Evolutionary conservation across 30 jellyfish, hydroid and myxozoan genomes (phyloP).

Genomic region (Calvadosia cruxmelitensis): DNA sequence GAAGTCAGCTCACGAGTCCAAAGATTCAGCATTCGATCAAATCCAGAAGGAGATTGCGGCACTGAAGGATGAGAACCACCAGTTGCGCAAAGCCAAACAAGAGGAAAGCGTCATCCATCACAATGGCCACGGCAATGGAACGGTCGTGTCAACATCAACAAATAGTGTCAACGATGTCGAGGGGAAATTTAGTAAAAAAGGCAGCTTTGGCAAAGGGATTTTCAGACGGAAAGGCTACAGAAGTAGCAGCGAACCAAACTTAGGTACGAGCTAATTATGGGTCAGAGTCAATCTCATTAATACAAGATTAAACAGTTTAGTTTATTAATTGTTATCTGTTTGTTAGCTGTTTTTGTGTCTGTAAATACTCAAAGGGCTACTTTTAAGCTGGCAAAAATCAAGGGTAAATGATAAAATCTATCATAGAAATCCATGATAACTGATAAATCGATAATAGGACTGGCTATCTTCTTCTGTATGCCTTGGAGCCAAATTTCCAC

Average conservation of each 20-base stretch:
- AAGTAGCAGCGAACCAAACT: constrained; percentile 85
- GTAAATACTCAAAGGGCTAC: too few species aligned
- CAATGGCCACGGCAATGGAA: not conserved
- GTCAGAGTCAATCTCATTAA: too few species aligned
- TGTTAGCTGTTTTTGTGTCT: too few species aligned
- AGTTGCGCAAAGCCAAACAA: not conserved
- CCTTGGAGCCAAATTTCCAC: too few species aligned
- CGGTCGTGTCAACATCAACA: not conserved
- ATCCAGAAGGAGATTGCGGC: constrained; percentile 62
- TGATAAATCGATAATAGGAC: too few species aligned
- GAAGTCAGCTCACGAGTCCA: constrained; percentile 60
- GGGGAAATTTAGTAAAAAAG: not conserved
- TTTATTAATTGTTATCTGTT: not conserved
- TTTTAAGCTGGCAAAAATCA: too few species aligned
- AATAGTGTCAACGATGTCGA: not conserved
- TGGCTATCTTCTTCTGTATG: too few species aligned
- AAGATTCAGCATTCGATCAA: constrained; percentile 63
- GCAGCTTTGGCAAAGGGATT: not conserved
- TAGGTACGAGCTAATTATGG: too few species aligned
- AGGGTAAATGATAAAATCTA: too few species aligned
- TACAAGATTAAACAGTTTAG: too few species aligned
- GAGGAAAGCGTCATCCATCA: not conserved
- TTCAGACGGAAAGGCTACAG: constrained; percentile 18
- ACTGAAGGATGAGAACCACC: constrained; percentile 16
- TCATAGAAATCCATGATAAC: too few species aligned